Evolutionary conservation across 2,888 invertebrate species (phyloP).

Genomic region (Pseudanteris insignis): DNA sequence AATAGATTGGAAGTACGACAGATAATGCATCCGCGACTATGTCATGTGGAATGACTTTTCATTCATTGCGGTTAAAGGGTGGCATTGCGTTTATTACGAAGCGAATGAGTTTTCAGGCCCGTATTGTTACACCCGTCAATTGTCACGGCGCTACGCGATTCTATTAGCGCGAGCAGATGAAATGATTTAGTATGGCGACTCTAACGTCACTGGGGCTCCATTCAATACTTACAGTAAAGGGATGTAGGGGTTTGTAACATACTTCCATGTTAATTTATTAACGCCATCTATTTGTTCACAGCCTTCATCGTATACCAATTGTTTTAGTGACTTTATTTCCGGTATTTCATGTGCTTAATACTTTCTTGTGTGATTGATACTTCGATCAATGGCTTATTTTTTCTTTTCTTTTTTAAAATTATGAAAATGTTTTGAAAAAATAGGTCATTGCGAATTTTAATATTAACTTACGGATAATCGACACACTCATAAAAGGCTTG

Average conservation of each 20-base stretch:
- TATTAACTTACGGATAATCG: no score
- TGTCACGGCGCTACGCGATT: slow-evolving; percentile 27
- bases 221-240: slow-evolving; percentile 15
- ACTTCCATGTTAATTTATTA: slow-evolving; percentile 6
- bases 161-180: slow-evolving; percentile 38
- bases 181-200: slow-evolving; percentile 31
- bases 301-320: no score
- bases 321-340: no score
- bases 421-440: background rate
- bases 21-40: slow-evolving; percentile 41
- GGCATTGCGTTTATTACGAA: slow-evolving; percentile 40
- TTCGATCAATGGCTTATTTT: no score
- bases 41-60: slow-evolving; percentile 45
- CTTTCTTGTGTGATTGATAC: no score
- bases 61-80: slow-evolving; percentile 45
- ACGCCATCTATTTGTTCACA: no score
- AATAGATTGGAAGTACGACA: slow-evolving; percentile 39
- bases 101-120: slow-evolving; percentile 40
- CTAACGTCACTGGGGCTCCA: slow-evolving; percentile 8
- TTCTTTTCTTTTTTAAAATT: background rate
- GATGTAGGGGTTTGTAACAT: slow-evolving; percentile 8
- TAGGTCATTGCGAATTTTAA: no score
- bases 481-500: no score
- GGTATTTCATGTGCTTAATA: no score
- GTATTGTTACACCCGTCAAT: slow-evolving; percentile 38